These are phyloP conservation scores for Phaethon lepturus DNA, from an alignment of 2,113 vertebrate species.

Conservation along the genomic window DNA sequence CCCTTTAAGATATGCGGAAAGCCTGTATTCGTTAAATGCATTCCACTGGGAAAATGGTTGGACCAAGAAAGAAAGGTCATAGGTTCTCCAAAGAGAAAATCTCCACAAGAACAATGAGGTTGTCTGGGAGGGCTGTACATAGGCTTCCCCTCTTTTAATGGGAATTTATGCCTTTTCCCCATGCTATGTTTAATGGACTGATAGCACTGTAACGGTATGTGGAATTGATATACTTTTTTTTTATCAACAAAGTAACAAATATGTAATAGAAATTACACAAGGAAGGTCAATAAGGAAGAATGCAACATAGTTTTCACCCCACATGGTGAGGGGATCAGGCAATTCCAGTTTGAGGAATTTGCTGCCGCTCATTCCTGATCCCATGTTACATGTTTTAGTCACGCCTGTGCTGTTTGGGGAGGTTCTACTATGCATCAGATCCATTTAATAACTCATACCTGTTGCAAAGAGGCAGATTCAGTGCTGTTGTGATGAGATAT, in stretches of 20 bases:
- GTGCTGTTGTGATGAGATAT: neutral
- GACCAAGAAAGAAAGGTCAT: neutral
- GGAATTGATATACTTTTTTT: neutral
- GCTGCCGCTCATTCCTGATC: neutral
- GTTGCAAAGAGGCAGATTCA: neutral
- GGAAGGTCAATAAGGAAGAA: neutral
- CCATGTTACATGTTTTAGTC: neutral
- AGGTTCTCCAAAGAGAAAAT: neutral
- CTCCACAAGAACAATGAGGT: neutral
- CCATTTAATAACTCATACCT: neutral
- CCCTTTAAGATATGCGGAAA: neutral
- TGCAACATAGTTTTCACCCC: neutral
- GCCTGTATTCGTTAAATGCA: neutral
- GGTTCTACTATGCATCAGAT: neutral
- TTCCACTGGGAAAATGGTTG: fast-evolving
- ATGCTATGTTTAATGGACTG: fast-evolving
- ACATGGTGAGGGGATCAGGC: neutral
- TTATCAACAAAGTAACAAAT: neutral
- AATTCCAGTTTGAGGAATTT: neutral
- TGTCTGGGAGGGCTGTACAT: neutral
- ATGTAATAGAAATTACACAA: neutral
- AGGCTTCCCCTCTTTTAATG: neutral
- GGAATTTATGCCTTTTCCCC: neutral
- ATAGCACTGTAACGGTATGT: neutral
- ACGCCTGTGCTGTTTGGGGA: neutral